Evolutionary conservation across 2,797 vertebrate species (phyloP), one percentile per base, ranked within the genome.

Genomic region (Lagodon rhomboides): DNA sequence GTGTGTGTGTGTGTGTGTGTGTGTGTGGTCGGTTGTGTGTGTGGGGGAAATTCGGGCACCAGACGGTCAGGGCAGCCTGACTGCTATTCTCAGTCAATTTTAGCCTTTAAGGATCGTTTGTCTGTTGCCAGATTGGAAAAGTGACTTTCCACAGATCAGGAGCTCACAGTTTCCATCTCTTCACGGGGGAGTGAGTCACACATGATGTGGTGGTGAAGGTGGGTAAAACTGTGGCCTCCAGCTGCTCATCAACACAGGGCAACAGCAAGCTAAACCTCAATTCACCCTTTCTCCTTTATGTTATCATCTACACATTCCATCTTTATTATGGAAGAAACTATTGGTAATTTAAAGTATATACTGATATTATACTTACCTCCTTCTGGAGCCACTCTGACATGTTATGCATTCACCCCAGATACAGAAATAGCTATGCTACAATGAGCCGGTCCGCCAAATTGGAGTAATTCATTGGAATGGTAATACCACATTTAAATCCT

Each of bases 81-180:
- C 77, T 76, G 81, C 77, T 73, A 43, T 23, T n/a, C 73, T 83
- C 75, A 60, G 50, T 71, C 73, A 76, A 18, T 77, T 78, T 71
- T 53, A 76, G 69, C 23, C 55, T 77, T 20, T 68, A 34, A 59
- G 47, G 64, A 76, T 30, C 30, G 43, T 73, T 75, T 67, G 49
- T 75, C 55, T 62, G 27, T 60, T 68, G 60, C 30, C 51, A 71
- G 69, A 62, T n/a, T 78, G 43, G 44, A 79, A 83, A 61, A 82
- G 58, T 9, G 4, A 47, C 56, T 83, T 85, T 86, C 75, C 83
- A 74, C n/a, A 27, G 67, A 63, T 61, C 49, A 73, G 72, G 22
- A 67, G 56, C 68, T 85, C 80, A 76, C 30, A 77, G 56, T 85
- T 87, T 89, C 78, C 82, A 74, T 84, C 53, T 58, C 30, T 55